Conservation (phyloP, 2,888 invertebrate species). For the Lithophane socia region DNA sequence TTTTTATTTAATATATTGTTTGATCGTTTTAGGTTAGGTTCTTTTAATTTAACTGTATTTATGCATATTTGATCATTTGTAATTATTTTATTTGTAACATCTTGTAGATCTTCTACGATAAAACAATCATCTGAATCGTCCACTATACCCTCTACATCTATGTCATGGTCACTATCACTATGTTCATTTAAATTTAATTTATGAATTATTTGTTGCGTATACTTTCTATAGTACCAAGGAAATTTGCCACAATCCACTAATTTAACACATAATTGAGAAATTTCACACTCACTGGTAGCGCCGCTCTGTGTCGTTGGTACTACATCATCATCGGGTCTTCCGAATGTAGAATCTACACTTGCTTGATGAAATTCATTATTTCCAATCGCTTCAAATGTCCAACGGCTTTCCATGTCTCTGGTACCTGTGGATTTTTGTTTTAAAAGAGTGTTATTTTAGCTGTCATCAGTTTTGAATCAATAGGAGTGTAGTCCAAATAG, state of each 20-base stretch:
- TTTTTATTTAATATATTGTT: constrained; percentile 22
- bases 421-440: constrained; percentile 8
- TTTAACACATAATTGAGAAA: constrained; percentile 43
- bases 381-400: constrained; percentile 26
- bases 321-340: constrained; percentile 3
- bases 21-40: constrained; percentile 9
- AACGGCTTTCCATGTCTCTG: constrained; percentile 12
- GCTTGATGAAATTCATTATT: neutral
- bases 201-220: constrained; percentile 52
- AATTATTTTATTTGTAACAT: constrained; percentile 6
- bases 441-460: neutral
- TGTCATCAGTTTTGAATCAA: neutral
- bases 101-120: constrained; percentile 53
- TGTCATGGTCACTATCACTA: constrained; percentile 46
- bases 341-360: neutral
- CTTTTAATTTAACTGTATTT: neutral
- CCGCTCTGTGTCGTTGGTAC: neutral
- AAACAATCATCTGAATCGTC: constrained; percentile 58
- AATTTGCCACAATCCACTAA: constrained; percentile 63
- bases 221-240: constrained; percentile 65
- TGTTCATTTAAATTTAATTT: constrained; percentile 21
- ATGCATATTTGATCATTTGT: neutral
- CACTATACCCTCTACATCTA: constrained; percentile 39
- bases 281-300: constrained; percentile 22
- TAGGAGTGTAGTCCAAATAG: neutral